Conservation (phyloP, 2,113 vertebrate genomes). For the Haemorhous mexicanus region DNA sequence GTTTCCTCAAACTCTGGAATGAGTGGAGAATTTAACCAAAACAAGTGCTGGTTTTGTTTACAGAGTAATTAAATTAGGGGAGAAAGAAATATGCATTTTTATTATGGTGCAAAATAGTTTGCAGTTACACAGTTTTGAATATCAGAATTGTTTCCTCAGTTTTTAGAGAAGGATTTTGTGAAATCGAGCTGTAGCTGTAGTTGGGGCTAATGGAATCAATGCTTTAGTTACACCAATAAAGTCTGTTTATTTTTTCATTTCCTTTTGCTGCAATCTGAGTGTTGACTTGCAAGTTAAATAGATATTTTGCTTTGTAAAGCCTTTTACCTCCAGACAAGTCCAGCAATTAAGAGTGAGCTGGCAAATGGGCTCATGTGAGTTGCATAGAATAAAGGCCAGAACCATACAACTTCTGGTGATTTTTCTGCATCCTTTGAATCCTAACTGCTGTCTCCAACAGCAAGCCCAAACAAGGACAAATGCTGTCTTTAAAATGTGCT, state of each 20-base stretch:
- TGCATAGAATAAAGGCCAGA: neutral
- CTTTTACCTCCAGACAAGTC: constrained; percentile 29
- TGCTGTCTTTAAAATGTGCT: constrained; percentile 33
- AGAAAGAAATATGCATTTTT: neutral
- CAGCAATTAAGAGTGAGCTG: constrained; percentile 45
- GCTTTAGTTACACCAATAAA: constrained; percentile 19
- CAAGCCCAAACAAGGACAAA: constrained; percentile 30
- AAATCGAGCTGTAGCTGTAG: neutral
- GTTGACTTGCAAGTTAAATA: constrained; percentile 63
- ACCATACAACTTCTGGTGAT: neutral
- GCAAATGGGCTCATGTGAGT: constrained; percentile 6
- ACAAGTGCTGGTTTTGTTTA: neutral
- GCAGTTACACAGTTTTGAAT: neutral
- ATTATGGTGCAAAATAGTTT: neutral
- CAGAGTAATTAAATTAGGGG: neutral
- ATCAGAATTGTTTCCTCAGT: neutral
- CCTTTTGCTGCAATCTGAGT: constrained; percentile 22
- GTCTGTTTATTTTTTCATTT: constrained; percentile 39
- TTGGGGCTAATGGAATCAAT: neutral
- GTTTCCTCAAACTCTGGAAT: neutral
- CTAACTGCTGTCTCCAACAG: neutral
- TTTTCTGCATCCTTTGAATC: constrained; percentile 13
- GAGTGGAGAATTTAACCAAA: neutral
- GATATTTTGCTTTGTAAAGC: constrained; percentile 47
- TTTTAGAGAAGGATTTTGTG: constrained; percentile 9